Evolutionary conservation across 2,113 vertebrate genomes (phyloP), one percentile per base, ranked within the genome.

Genomic region (Piprites chloris): DNA sequence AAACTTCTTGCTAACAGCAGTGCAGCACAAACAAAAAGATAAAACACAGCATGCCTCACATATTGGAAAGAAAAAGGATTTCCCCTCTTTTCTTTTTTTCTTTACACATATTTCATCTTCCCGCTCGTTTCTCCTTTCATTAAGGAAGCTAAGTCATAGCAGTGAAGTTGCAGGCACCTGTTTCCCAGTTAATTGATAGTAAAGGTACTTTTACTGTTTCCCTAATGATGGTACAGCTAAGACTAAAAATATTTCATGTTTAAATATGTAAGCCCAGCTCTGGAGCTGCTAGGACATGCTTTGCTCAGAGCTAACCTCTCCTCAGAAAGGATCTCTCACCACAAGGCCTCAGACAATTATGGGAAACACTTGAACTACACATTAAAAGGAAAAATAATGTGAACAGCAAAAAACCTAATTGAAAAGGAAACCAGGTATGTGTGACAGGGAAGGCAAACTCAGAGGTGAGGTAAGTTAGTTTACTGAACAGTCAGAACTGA

Each of bases 131-230:
- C 50, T 95, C 79, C 61, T 84, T 63, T 91, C 86, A 86, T 82
- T 75, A 71, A 44, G 47, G 49, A 85, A 81, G 49, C 63, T 69
- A 75, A 95, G 68, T 68, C 65, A 73, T 6, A 67, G 33, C 37
- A 95, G 35, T 63, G 75, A 89, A 90, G 77, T 67, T 68, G 62
- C 41, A 86, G 72, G 77, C 72, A 95, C 61, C 87, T 87, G 87
- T 78, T 95, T 86, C 68, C 47, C 72, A 78, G 56, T 75, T 96
- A 97, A 94, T 89, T 92, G 86, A 65, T n/a, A 24, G 75, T 72
- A 82, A 91, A 95, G 47, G 32, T 21, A 33, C 46, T 95, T 94
- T 76, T 65, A 79, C 24, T 10, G 30, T 79, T 88, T 95, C 82
- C 94, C 92, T 39, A 67, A 83, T 75, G 79, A 52, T 52, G 47